phyloP scores from a whole-genome alignment of 2,797 vertebrate species.

The Sciaenops ocellatus region DNA sequence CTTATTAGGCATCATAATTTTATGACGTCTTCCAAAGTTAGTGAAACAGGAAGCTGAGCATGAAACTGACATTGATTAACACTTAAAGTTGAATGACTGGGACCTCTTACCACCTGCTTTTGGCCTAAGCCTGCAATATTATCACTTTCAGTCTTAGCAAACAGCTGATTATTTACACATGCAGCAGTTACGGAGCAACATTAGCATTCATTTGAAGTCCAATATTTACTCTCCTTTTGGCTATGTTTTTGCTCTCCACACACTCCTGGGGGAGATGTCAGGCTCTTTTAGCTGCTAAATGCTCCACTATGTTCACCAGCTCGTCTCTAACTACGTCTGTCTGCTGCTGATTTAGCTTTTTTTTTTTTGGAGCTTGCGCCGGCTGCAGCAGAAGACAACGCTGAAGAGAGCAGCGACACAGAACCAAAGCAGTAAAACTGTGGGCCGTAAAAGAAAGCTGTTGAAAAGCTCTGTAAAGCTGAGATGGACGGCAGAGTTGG shows the following conservation, averaged over 20 bases:
- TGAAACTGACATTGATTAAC: too few species aligned
- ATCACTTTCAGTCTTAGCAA: not conserved
- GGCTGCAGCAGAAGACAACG: not conserved
- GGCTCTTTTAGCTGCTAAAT: not conserved
- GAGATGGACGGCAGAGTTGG: not conserved
- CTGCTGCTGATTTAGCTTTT: not conserved
- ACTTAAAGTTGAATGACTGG: not conserved
- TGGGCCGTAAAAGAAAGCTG: not conserved
- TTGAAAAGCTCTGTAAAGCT: not conserved
- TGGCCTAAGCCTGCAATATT: not conserved
- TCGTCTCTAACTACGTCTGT: not conserved
- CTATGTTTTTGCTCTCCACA: not conserved
- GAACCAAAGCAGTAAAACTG: not conserved
- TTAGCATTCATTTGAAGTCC: not conserved
- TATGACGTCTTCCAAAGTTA: not conserved
- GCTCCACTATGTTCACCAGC: not conserved
- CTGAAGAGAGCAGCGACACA: not conserved
- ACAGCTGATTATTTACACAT: not conserved
- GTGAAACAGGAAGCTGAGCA: not conserved
- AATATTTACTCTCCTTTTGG: not conserved
- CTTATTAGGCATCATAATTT: not conserved
- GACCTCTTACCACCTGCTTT: not conserved
- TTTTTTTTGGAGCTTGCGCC: too few species aligned
- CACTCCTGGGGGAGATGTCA: not conserved
- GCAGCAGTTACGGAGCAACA: not conserved